phyloP scores from a whole-genome alignment of 2,797 vertebrate genomes.

The Gambusia yucatana region DNA sequence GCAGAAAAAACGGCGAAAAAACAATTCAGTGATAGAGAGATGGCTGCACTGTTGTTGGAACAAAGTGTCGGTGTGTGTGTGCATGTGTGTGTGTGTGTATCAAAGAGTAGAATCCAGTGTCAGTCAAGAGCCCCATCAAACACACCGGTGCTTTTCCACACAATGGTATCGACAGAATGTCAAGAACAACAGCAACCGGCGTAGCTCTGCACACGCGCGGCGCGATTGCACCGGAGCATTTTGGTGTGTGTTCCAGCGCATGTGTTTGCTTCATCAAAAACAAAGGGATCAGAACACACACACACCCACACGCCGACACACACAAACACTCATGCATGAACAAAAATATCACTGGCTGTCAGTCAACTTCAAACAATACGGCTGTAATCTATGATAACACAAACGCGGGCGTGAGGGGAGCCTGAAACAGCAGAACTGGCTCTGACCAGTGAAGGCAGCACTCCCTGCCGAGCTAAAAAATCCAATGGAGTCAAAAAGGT shows the following conservation, averaged over 20 bases:
- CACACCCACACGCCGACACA: conserved; percentile 22
- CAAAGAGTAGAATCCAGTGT: conserved; percentile 63
- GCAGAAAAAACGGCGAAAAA: background rate
- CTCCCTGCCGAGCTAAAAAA: background rate
- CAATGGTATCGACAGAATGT: conserved; percentile 81
- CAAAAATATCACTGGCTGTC: conserved; percentile 76
- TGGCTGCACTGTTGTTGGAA: conserved; percentile 50
- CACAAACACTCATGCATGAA: conserved; percentile 36
- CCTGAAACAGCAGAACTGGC: conserved; percentile 29
- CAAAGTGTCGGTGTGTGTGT: conserved; percentile 55
- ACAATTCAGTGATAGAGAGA: conserved; percentile 29
- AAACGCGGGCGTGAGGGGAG: conserved; percentile 54
- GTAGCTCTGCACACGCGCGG: conserved; percentile 34
- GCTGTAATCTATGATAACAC: conserved; percentile 71
- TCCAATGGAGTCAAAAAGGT: conserved; percentile 5
- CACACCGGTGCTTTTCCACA: conserved; percentile 64
- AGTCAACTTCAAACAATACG: conserved; percentile 72
- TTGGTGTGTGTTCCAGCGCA: conserved; percentile 39
- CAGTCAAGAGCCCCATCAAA: conserved; percentile 74
- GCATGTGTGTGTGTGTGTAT: conserved; percentile 41
- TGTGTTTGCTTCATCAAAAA: conserved; percentile 53
- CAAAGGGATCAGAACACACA: conserved; percentile 69
- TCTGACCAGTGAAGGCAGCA: conserved; percentile 38
- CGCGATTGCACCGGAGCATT: conserved; percentile 39
- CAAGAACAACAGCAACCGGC: conserved; percentile 71